These are phyloP conservation scores for Lycia hirtaria DNA, from an alignment of 2,888 invertebrate genomes.

Conservation along the genomic window DNA sequence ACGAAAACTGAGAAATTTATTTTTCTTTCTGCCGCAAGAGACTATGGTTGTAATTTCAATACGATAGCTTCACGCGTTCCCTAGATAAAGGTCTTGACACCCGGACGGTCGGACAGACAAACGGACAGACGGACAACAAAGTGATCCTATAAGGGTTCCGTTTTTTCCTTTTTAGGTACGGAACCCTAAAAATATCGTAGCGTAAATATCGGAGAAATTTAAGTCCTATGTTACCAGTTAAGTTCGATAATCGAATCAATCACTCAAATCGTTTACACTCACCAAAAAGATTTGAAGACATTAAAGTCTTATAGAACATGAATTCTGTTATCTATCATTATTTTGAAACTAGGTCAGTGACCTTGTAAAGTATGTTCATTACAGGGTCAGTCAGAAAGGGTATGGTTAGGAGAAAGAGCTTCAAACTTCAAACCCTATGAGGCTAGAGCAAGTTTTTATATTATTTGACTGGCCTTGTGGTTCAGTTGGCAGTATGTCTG, in stretches of 20 bases:
- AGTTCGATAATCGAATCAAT: background rate
- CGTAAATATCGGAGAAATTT: no score
- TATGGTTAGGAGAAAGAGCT: background rate
- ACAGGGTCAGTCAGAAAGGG: background rate
- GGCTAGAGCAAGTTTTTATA: no score
- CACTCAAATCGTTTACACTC: background rate
- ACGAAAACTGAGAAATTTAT: no score
- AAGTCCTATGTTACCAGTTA: no score
- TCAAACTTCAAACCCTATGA: no score
- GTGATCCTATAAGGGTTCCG: no score
- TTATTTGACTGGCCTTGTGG: no score
- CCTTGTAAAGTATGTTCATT: background rate
- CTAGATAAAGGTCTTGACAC: no score
- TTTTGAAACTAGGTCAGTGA: background rate
- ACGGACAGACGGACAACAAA: background rate
- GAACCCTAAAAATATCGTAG: background rate
- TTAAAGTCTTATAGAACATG: slow-evolving; percentile 1
- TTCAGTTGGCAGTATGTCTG: no score
- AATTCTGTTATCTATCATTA: slow-evolving; percentile 1
- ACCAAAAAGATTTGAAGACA: background rate
- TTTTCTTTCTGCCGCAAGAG: no score
- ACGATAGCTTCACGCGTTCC: no score
- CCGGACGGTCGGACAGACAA: background rate
- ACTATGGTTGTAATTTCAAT: no score
- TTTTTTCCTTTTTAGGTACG: background rate